Conservation (phyloP, 2,797 vertebrate species). For the Allobates femoralis region DNA sequence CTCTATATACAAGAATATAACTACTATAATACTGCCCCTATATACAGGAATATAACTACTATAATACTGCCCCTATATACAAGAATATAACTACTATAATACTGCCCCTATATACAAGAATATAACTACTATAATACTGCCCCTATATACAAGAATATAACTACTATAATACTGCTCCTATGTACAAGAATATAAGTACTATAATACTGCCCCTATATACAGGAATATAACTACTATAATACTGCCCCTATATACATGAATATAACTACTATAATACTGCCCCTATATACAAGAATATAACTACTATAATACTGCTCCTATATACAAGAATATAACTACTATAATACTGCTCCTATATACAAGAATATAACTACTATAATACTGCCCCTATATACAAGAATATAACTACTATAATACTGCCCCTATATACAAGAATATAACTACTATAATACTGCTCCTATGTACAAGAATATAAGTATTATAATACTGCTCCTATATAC, state of each 20-base stretch:
- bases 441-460: neutral
- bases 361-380: slow-evolving; percentile 18
- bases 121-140: slow-evolving; percentile 16
- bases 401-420: slow-evolving; percentile 6
- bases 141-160: neutral
- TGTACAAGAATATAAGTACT: too few species aligned
- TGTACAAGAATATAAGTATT: neutral
- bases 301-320: neutral
- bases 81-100: too few species aligned
- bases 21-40: too few species aligned
- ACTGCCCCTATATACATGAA: neutral
- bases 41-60: too few species aligned
- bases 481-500: neutral
- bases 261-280: slow-evolving; percentile 1
- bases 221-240: too few species aligned
- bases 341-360: neutral
- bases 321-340: slow-evolving; percentile 1
- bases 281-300: neutral
- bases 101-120: neutral
- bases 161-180: too few species aligned
- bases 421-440: too few species aligned
- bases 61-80: too few species aligned
- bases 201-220: too few species aligned
- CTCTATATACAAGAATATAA: too few species aligned
- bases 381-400: neutral